phyloP scores from a whole-genome alignment of 2,888 invertebrate genomes.

The Furcula furcula region DNA sequence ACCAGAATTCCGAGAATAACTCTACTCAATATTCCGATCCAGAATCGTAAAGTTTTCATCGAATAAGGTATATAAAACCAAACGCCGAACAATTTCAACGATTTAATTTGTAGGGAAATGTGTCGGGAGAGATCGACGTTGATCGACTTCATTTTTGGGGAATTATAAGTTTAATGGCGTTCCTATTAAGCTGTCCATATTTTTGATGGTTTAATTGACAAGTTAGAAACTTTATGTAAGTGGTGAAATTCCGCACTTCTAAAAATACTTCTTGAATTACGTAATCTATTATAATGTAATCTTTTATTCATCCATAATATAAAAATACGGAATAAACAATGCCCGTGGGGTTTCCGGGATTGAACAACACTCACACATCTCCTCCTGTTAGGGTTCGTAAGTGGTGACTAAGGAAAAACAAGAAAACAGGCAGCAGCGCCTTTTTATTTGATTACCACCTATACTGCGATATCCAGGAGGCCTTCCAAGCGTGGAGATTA shows the following conservation, averaged over 20 bases:
- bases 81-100: conserved; percentile 40
- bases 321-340: too few species aligned
- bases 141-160: conserved; percentile 30
- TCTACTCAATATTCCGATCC: conserved; percentile 30
- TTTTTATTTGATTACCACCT: too few species aligned
- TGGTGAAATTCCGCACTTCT: conserved; percentile 13
- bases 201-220: conserved; percentile 6
- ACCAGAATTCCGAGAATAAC: conserved; percentile 30
- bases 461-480: too few species aligned
- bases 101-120: conserved; percentile 40
- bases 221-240: conserved; percentile 5
- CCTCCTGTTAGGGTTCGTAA: too few species aligned
- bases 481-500: too few species aligned
- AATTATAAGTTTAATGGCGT: conserved; percentile 27
- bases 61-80: conserved; percentile 49
- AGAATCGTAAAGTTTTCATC: conserved; percentile 34
- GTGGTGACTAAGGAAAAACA: too few species aligned
- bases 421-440: too few species aligned
- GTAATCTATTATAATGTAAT: too few species aligned
- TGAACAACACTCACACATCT: too few species aligned
- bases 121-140: conserved; percentile 36
- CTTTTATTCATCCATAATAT: too few species aligned
- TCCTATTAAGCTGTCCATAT: conserved; percentile 6
- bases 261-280: too few species aligned
- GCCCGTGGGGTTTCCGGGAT: too few species aligned